Evolutionary conservation across 2,113 vertebrate species (phyloP).

Genomic region (Myanophis thanlyinensis): DNA sequence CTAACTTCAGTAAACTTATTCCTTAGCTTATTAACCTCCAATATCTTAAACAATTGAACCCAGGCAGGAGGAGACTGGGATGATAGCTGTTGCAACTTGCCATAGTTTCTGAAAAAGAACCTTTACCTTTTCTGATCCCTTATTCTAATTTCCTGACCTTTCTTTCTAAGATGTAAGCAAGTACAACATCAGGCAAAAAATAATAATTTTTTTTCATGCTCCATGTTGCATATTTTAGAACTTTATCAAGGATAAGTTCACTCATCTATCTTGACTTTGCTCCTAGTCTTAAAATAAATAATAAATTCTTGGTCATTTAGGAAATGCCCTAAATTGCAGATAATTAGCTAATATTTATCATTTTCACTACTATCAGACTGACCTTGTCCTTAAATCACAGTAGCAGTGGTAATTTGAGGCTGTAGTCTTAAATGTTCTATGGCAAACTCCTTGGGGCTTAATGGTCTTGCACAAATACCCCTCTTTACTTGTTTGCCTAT

Average conservation of each 20-base stretch:
- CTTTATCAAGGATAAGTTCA: background rate
- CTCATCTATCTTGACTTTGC: background rate
- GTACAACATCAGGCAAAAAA: background rate
- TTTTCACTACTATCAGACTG: background rate
- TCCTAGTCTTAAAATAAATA: background rate
- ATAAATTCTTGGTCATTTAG: background rate
- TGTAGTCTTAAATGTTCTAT: background rate
- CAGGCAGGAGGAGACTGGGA: background rate
- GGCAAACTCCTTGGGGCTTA: background rate
- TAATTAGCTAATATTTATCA: background rate
- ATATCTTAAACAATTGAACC: background rate
- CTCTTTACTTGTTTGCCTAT: background rate
- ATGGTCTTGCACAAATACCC: background rate
- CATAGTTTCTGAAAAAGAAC: background rate
- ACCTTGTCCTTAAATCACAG: background rate
- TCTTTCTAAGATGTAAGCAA: background rate
- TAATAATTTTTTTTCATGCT: background rate
- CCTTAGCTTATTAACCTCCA: background rate
- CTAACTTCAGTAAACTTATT: background rate
- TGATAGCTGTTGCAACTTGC: background rate
- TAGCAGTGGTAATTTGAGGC: background rate
- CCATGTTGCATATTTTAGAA: background rate
- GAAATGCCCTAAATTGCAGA: background rate
- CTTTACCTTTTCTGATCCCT: background rate
- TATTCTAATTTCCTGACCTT: background rate